These are phyloP conservation scores for Nycticorax nycticorax DNA, from an alignment of 2,113 vertebrate species.

Conservation along the genomic window DNA sequence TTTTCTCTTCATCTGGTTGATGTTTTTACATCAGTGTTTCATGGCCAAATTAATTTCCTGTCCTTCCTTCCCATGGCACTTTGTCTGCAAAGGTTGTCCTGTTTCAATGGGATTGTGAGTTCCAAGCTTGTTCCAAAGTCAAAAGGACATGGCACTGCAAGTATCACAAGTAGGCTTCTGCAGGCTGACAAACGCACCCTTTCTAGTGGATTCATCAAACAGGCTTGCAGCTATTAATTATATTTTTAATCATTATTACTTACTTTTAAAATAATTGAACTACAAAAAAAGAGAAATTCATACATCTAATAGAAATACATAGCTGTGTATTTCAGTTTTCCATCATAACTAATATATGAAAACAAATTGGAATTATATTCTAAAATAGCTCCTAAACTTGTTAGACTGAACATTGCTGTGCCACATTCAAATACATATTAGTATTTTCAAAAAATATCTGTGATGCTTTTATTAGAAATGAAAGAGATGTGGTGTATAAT, in stretches of 20 bases:
- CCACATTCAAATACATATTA: neutral
- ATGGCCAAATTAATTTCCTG: slow-evolving; percentile 3
- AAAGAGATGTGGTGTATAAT: neutral
- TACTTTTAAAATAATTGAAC: neutral
- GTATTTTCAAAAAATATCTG: neutral
- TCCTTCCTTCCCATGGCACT: neutral
- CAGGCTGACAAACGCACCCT: neutral
- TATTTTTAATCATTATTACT: neutral
- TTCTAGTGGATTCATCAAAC: neutral
- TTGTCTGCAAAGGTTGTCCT: neutral
- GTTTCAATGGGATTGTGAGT: neutral
- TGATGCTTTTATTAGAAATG: neutral
- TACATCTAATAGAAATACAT: neutral
- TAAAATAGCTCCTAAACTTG: neutral
- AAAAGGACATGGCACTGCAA: neutral
- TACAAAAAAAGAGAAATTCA: neutral
- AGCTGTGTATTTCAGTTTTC: neutral
- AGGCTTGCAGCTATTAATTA: neutral
- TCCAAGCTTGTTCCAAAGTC: neutral
- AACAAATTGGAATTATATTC: neutral
- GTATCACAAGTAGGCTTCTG: neutral
- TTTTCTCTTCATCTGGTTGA: slow-evolving; percentile 6
- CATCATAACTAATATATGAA: neutral
- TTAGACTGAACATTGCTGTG: neutral
- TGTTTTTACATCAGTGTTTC: slow-evolving; percentile 1